phyloP scores from a whole-genome alignment of 2,113 vertebrate species.

The Sceloporus undulatus region DNA sequence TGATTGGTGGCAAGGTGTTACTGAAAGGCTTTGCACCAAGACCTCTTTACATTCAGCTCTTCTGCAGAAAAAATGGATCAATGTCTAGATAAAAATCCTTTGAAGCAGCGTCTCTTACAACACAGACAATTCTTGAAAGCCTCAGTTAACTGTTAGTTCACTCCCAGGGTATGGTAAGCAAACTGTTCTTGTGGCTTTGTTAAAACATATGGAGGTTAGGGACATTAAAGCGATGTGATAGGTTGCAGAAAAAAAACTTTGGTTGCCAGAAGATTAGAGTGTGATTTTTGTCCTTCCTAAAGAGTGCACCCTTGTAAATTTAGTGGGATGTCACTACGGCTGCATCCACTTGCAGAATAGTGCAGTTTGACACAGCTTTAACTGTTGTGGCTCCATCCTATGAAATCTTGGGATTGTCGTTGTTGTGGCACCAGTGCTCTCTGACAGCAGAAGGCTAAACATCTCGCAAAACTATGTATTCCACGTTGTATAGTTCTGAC shows the following conservation, averaged over 20 bases:
- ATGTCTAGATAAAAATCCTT: neutral
- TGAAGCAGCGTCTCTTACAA: slow-evolving; percentile 25
- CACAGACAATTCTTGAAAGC: neutral
- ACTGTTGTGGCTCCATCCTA: too few species aligned
- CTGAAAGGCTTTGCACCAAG: neutral
- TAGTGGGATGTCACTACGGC: neutral
- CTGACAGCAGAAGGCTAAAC: too few species aligned
- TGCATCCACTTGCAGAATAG: too few species aligned
- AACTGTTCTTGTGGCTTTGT: slow-evolving; percentile 38
- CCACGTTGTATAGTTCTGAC: too few species aligned
- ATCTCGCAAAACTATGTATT: too few species aligned
- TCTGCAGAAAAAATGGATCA: slow-evolving; percentile 18
- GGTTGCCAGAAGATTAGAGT: accelerated
- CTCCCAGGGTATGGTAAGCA: slow-evolving; percentile 10
- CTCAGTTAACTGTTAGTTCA: slow-evolving; percentile 17
- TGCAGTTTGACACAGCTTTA: too few species aligned
- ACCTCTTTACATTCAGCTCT: neutral
- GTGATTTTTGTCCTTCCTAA: slow-evolving; percentile 3
- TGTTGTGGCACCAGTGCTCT: too few species aligned
- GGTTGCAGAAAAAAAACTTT: slow-evolving; percentile 38
- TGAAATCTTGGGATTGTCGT: too few species aligned
- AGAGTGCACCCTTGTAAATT: slow-evolving; percentile 29
- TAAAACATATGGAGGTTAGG: neutral
- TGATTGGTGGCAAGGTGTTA: neutral
- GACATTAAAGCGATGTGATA: neutral